Base-by-base conservation (phyloP, 1,140 invertebrate species). In the Heterodera schachtii region DNA sequence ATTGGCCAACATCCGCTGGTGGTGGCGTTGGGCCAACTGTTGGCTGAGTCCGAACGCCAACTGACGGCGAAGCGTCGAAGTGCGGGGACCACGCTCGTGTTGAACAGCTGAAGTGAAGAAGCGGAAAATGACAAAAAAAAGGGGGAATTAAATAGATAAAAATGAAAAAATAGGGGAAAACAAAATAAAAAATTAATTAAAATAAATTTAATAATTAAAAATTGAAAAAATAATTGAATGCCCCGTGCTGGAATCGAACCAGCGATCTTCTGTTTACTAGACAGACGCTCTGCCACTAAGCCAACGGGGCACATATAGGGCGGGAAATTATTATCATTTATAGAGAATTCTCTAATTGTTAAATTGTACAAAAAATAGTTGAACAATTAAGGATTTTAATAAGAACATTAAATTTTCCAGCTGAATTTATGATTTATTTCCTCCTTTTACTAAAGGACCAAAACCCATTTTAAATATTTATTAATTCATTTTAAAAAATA, bases 221-320 rank as follows among this genome's bases (percentile, higher is more conserved):
- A 31, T 31, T n/a, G 0, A 13, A 73, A 83, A 82, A 84, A 84
- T 82, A 84, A 19, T 47, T 67, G 19, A 8, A 3, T 86, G 82
- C 84, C 83, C 81, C 86, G 83, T 86, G 78, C 81, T 79, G 86
- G 84, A 84, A 86, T 88, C 86, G 81, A 88, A 83, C 86, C 86
- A 84, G 82, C 84, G 87, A 84, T 83, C 82, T 88, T 88, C 86
- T 81, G 84, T 87, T 87, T 87, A 86, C 82, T 84, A 88, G 86
- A 88, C 87, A 83, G 86, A 87, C 82, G 84, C 84, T 86, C 85
- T 86, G 81, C 85, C 85, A 76, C 75, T 76, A 66, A 76, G 75
- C 75, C 66, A 76, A 64, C 57, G 49, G 75, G 66, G 75, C 75
- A 19, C 7, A 43, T 9, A 3, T 41, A 1, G 0, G 73, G 0